Evolutionary conservation across 2,797 vertebrate genomes (phyloP), one percentile per base, ranked within the genome.

Genomic region (Strix occidentalis): DNA sequence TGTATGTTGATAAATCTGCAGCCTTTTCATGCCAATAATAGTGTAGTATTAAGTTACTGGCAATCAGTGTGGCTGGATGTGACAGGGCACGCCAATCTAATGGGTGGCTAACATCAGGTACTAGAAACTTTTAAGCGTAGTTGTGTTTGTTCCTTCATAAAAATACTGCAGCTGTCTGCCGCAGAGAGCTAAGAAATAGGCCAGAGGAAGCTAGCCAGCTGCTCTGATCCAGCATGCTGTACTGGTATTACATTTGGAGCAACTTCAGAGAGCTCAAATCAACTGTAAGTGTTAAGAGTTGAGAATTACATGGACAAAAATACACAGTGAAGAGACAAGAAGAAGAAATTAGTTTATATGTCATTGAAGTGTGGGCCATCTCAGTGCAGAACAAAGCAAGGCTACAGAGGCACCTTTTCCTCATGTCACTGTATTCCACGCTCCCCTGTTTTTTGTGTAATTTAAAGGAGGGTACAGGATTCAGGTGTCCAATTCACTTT

Each of bases 1-100:
- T 85, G 33, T 75, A 87, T 93, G 96, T 94, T 97, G 90, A 90
- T 90, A 97, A 95, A 97, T 84, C 90, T 28, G 66, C 33, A 37
- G 81, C 56, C 71, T 87, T 96, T 93, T 92, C 78, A 68, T 48
- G 93, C 91, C 96, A 66, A 25, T 63, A 87, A 75, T 35, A 45
- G 57, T 6, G 20, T 0, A 53, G 65, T 51, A 16, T 61, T 66
- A 57, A 81, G 88, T 74, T 78, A 48, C 2, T 39, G 84, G 93
- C 51, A 79, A 71, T 64, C 4, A 11, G 33, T 8, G 58, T 14
- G 77, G 51, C 56, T 16, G 74, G 88, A 57, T 16, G 77, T 8
- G 56, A 48, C 68, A n/a, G 0, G 31, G 75, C 15, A 74, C 33
- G 14, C 50, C 82, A 43, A 20, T 82, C 75, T 21, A 84, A 77